These are phyloP conservation scores for Druon quercuslanigerum DNA, from an alignment of 1,140 invertebrate species.

Conservation along the genomic window DNA sequence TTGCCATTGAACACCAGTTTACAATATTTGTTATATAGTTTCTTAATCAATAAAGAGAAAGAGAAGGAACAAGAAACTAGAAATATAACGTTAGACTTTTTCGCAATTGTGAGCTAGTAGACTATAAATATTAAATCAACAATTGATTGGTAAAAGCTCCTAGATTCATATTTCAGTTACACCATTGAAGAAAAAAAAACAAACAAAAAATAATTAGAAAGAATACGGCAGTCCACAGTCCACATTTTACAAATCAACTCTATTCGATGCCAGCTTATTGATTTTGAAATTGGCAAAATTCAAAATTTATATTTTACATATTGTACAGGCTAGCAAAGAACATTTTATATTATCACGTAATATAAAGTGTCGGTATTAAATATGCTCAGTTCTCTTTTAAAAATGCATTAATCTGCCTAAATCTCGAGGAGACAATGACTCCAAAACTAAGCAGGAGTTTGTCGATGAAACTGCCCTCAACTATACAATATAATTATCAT, in stretches of 20 bases:
- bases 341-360: slow-evolving; percentile 33
- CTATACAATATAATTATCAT: slow-evolving; percentile 43
- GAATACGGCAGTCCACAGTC: slow-evolving; percentile 30
- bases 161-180: slow-evolving; percentile 32
- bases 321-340: slow-evolving; percentile 40
- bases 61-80: background rate
- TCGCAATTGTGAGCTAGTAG: slow-evolving; percentile 33
- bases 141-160: slow-evolving; percentile 38
- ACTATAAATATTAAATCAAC: slow-evolving; percentile 42
- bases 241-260: slow-evolving; percentile 44
- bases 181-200: slow-evolving; percentile 22
- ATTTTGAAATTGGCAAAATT: slow-evolving; percentile 39
- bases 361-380: slow-evolving; percentile 34
- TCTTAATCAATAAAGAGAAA: slow-evolving; percentile 35
- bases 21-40: slow-evolving; percentile 26
- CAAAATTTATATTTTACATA: slow-evolving; percentile 46
- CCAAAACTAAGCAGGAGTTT: slow-evolving; percentile 40
- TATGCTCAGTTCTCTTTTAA: slow-evolving; percentile 27
- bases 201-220: slow-evolving; percentile 41
- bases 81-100: slow-evolving; percentile 18
- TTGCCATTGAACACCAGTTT: slow-evolving; percentile 36
- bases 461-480: slow-evolving; percentile 40
- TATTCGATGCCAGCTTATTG: slow-evolving; percentile 39
- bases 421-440: slow-evolving; percentile 40
- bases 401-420: slow-evolving; percentile 42